Evolutionary conservation across 2,113 vertebrate species (phyloP).

Genomic region (Natator depressus): DNA sequence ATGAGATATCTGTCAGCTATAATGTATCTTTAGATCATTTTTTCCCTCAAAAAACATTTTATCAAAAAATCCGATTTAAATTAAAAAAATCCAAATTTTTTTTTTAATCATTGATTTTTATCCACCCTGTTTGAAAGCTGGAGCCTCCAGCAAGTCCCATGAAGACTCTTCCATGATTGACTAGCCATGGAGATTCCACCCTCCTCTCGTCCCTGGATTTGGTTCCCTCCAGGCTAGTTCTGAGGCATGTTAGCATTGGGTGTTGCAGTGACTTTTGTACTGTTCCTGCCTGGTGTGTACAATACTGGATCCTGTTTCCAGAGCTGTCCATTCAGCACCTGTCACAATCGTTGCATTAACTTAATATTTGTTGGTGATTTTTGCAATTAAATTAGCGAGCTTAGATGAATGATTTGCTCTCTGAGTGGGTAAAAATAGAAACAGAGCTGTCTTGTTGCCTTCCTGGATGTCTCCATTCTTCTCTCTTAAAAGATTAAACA

Average conservation of each 20-base stretch:
- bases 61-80: too few species aligned
- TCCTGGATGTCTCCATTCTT: constrained; percentile 59
- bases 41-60: too few species aligned
- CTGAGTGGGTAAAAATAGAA: constrained; percentile 40
- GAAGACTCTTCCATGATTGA: neutral
- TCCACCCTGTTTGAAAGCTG: neutral
- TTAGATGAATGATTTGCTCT: neutral
- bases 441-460: constrained; percentile 70
- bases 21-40: too few species aligned
- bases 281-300: neutral
- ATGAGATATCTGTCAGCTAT: too few species aligned
- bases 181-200: neutral
- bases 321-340: constrained; percentile 41
- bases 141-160: neutral
- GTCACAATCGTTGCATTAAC: neutral
- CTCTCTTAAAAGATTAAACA: neutral
- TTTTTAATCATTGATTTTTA: too few species aligned
- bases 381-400: neutral
- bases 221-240: neutral
- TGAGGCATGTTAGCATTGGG: neutral
- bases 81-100: too few species aligned
- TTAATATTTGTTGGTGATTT: neutral
- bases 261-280: neutral
- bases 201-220: too few species aligned
- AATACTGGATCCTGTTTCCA: neutral